Evolutionary conservation across 2,888 invertebrate genomes (phyloP).

Genomic region (Agriopis aurantiaria): DNA sequence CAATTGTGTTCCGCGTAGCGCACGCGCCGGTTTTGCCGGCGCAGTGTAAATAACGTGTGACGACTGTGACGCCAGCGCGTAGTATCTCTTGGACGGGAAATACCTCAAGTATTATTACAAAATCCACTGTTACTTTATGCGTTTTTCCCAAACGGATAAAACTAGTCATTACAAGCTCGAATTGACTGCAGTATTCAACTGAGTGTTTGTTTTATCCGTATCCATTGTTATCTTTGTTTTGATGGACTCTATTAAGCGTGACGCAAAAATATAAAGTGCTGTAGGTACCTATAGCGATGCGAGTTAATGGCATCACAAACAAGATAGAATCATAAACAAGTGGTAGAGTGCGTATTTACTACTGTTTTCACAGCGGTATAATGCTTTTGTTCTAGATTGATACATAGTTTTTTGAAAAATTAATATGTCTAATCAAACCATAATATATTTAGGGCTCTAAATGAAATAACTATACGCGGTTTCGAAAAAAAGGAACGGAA

Average conservation of each 20-base stretch:
- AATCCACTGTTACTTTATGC: conserved; percentile 25
- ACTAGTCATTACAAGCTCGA: background rate
- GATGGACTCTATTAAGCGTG: conserved; percentile 49
- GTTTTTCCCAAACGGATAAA: conserved; percentile 21
- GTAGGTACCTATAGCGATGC: conserved; percentile 37
- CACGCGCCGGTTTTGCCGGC: conserved; percentile 59
- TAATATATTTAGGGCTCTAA: no score
- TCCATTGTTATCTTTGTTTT: conserved; percentile 62
- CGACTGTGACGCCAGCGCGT: conserved; percentile 57
- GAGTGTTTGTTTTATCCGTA: conserved; percentile 26
- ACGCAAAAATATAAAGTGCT: conserved; percentile 55
- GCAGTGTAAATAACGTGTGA: conserved; percentile 58
- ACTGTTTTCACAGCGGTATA: background rate
- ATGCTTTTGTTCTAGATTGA: background rate
- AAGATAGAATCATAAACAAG: conserved; percentile 52
- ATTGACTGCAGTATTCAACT: background rate
- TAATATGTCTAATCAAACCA: no score
- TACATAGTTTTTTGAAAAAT: background rate
- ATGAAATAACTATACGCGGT: no score
- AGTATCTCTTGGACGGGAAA: conserved; percentile 62
- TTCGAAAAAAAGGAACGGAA: no score
- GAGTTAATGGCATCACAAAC: conserved; percentile 21
- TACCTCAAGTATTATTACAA: conserved; percentile 63
- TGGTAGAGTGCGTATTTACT: conserved; percentile 18
- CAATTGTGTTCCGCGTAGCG: conserved; percentile 61